Evolutionary conservation across 2,113 vertebrate genomes (phyloP).

Genomic region (Phalacrocorax carbo): DNA sequence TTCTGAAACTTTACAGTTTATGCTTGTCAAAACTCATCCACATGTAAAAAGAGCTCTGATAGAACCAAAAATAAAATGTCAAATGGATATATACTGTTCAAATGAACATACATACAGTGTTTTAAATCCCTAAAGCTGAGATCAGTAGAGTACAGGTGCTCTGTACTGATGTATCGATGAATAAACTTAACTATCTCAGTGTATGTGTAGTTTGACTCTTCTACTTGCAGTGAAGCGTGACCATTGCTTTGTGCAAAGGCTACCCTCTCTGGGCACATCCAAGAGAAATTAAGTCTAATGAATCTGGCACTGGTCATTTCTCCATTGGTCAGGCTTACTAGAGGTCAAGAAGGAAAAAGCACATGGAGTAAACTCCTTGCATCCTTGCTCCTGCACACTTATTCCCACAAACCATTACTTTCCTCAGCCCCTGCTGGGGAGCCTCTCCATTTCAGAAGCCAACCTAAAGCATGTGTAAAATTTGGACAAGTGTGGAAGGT

Average conservation of each 20-base stretch:
- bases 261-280: not conserved
- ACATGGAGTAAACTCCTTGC: not conserved
- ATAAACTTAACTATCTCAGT: not conserved
- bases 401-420: not conserved
- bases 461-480: not conserved
- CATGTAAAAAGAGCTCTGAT: not conserved
- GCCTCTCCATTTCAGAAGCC: not conserved
- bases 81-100: not conserved
- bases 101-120: not conserved
- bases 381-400: not conserved
- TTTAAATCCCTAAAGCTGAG: not conserved
- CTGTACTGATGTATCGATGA: not conserved
- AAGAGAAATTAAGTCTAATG: not conserved
- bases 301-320: not conserved
- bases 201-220: not conserved
- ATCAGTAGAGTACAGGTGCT: not conserved
- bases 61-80: not conserved
- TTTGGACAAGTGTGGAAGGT: not conserved
- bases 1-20: not conserved
- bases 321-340: not conserved
- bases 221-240: not conserved
- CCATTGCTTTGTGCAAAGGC: not conserved
- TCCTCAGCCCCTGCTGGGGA: not conserved
- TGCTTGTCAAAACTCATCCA: not conserved
- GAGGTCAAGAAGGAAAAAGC: not conserved